Evolutionary conservation across 2,113 vertebrate genomes (phyloP).

Genomic region (Bagarius yarrelli): DNA sequence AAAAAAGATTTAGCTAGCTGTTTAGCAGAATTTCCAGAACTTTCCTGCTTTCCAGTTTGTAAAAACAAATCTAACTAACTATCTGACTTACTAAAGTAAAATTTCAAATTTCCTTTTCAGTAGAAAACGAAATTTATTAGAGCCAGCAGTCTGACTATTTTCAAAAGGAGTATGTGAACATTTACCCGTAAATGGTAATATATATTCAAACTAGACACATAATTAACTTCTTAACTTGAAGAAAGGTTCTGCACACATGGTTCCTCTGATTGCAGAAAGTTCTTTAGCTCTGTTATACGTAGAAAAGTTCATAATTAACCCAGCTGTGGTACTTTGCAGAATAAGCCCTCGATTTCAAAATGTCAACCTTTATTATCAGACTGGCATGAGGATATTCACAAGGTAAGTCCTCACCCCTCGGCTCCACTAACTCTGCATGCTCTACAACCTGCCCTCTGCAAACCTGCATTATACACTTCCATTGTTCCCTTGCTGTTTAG

Average conservation of each 20-base stretch:
- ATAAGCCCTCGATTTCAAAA: not conserved
- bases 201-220: too few relatives aligned
- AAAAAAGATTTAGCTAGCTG: too few relatives aligned
- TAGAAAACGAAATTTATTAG: too few relatives aligned
- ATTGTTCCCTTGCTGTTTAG: conserved; percentile 13
- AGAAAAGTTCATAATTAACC: not conserved
- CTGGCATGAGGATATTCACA: not conserved
- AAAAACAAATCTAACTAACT: too few relatives aligned
- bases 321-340: not conserved
- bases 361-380: not conserved
- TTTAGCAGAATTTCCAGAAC: too few relatives aligned
- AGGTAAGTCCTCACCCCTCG: not conserved
- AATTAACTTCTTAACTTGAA: too few relatives aligned
- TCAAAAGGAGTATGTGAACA: too few relatives aligned
- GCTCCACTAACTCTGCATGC: not conserved
- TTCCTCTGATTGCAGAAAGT: not conserved
- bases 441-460: not conserved
- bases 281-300: not conserved
- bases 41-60: too few relatives aligned
- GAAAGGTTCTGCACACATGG: not conserved
- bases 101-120: too few relatives aligned
- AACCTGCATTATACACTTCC: conserved; percentile 1
- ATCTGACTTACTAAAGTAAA: too few relatives aligned
- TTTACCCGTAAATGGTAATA: too few relatives aligned
- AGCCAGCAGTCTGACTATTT: too few relatives aligned